Percentiles rank a stretch among this genome's conserved stretches.
These are phyloP conservation scores for Sebastes glaucus DNA, from an alignment of 2,797 vertebrate genomes.

Conservation along the genomic window DNA sequence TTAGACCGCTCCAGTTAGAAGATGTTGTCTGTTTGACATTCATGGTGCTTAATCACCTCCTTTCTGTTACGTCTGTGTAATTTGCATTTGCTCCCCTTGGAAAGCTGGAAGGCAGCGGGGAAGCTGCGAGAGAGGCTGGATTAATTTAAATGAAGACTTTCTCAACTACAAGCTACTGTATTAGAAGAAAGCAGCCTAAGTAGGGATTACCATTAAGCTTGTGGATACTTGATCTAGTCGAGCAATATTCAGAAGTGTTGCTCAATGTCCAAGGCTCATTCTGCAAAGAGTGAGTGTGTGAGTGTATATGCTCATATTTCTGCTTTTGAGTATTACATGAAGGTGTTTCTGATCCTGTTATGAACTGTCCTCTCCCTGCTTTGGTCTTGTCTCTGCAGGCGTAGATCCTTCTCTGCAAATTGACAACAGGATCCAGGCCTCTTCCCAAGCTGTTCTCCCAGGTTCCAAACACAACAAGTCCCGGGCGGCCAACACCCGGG, in stretches of 20 bases:
- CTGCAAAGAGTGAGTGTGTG: neutral
- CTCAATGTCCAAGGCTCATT: constrained; percentile 3
- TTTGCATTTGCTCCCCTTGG: constrained; percentile 51
- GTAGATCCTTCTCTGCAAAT: constrained; percentile 92
- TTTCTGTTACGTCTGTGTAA: constrained; percentile 36
- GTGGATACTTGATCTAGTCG: constrained; percentile 38
- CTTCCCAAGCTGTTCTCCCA: constrained; percentile 78
- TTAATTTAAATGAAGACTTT: constrained; percentile 64
- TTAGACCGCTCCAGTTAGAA: constrained; percentile 34
- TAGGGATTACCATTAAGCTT: constrained; percentile 57
- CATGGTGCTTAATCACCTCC: constrained; percentile 54
- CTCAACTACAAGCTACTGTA: constrained; percentile 39
- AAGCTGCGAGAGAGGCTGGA: constrained; percentile 33
- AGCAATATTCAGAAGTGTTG: constrained; percentile 10
- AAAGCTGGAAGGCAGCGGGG: constrained; percentile 38
- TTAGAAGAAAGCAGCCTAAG: constrained; percentile 49
- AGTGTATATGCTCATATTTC: neutral
- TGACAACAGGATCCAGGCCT: constrained; percentile 85
- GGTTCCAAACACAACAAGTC: constrained; percentile 87
- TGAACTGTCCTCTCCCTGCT: neutral
- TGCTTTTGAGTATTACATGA: neutral
- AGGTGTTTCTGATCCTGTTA: neutral
- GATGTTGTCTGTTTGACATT: constrained; percentile 52
- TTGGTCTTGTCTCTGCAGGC: constrained; percentile 76
- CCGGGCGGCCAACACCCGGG: constrained; percentile 87